Conservation (phyloP, 2,888 invertebrate species). For the Spodoptera exigua region DNA sequence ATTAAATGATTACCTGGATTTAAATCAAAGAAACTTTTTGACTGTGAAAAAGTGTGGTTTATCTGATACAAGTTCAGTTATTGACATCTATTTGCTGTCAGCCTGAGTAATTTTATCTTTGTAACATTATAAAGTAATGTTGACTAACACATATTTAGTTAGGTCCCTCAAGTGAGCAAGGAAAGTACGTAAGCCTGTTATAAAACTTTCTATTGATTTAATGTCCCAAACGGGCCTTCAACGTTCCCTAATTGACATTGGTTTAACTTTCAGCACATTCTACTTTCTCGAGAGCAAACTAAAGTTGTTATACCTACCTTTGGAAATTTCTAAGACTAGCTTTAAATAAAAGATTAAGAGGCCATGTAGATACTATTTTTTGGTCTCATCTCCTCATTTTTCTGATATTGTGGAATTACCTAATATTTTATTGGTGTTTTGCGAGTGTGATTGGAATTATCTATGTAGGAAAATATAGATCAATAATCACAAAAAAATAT, state of each 20-base stretch:
- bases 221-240: slow-evolving; percentile 35
- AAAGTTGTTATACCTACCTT: slow-evolving; percentile 35
- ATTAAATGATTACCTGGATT: too few species aligned
- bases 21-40: too few species aligned
- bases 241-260: slow-evolving; percentile 48
- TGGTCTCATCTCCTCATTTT: too few species aligned
- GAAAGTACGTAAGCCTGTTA: slow-evolving; percentile 19
- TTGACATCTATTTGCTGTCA: too few species aligned
- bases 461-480: too few species aligned
- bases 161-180: slow-evolving; percentile 2
- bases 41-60: too few species aligned
- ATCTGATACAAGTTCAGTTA: too few species aligned
- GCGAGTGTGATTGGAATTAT: too few species aligned
- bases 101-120: too few species aligned
- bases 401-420: slow-evolving; percentile 17
- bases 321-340: slow-evolving; percentile 19
- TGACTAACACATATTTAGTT: slow-evolving; percentile 11
- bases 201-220: slow-evolving; percentile 49
- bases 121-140: neutral
- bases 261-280: slow-evolving; percentile 49
- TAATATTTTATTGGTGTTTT: too few species aligned
- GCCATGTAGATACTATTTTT: too few species aligned
- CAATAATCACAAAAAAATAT: too few species aligned
- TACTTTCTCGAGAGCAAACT: slow-evolving; percentile 31
- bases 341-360: slow-evolving; percentile 22